Evolutionary conservation across 2,888 invertebrate genomes (phyloP), one percentile per base, ranked within the genome.

Genomic region (Lacanobia oleracea): DNA sequence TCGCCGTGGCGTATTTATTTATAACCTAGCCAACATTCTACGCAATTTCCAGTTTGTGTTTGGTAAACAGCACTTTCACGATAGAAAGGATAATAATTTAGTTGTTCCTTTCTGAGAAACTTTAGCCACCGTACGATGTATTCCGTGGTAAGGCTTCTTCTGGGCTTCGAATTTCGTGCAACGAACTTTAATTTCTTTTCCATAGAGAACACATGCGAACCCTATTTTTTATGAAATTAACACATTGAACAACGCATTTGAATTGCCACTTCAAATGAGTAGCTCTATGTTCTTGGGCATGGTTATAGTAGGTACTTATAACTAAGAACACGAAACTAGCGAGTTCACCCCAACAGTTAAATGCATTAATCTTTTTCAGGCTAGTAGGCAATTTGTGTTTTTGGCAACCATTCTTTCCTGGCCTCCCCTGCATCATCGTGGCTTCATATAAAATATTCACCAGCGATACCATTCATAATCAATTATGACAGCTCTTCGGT

Each of bases 141-240:
- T 56, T 68, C 60, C 23, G 23, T 57, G 27, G 68, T 84, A 82
- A 68, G 87, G 82, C 72, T 87, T 87, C 79, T 63, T 59, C 51
- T 37, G 33, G 65, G 82, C 72, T 77, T 86, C 77, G 64, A 83
- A 81, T 86, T 85, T 85, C 82, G 66, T 73, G 67, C 75, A 78
- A 81, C 73, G 63, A 83, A 79, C 72, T 82, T 75, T 82, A 86
- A 87, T 87, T 88, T 88, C 83, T 85, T 75, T 81, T 84, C 61
- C 56, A 56, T 33, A 56, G 68, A 63, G 45, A 61, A 37, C n/a
- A 64, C 60, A 78, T 73, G 51, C 74, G 45, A 82, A 66, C 57
- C 56, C 71, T 67, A 78, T 74, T 82, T 74, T 82, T 69, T 66
- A 72, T 59, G 33, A 67, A 27, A 27, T 27, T 27, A n/a, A n/a